phyloP scores from a whole-genome alignment of 1,140 invertebrate species.

The Halictus rubicundus region DNA sequence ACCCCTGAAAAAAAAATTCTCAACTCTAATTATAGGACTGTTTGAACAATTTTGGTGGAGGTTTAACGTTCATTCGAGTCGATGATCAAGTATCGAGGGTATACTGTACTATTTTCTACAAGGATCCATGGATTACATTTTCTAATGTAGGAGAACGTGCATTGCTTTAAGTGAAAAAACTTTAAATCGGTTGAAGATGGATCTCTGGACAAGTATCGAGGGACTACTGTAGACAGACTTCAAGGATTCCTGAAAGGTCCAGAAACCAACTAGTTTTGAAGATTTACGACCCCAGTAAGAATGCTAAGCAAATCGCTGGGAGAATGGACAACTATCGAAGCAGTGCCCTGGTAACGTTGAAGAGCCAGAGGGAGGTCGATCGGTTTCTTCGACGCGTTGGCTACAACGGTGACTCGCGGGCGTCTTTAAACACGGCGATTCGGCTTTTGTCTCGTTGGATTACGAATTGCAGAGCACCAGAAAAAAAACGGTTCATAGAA shows the following conservation, averaged over 20 bases:
- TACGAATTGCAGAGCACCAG: conserved; percentile 56
- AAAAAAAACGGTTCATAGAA: neutral
- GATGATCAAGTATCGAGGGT: neutral
- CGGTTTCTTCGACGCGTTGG: conserved; percentile 26
- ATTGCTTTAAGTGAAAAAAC: neutral
- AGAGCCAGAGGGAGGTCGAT: neutral
- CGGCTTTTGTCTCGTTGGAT: conserved; percentile 63
- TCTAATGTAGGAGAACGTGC: neutral
- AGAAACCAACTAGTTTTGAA: no score
- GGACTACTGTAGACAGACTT: neutral
- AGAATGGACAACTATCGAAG: neutral
- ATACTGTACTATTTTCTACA: neutral
- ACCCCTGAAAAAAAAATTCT: no score
- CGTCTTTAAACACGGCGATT: conserved; percentile 54
- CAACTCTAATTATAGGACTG: no score
- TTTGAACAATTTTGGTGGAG: no score
- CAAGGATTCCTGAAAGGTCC: no score
- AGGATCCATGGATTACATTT: neutral
- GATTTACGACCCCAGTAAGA: no score
- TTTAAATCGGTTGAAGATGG: neutral
- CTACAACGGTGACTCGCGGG: neutral
- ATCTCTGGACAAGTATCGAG: neutral
- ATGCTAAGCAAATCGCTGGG: no score
- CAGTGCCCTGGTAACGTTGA: neutral
- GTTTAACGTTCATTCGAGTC: no score